Evolutionary conservation across 2,888 invertebrate species (phyloP), one percentile per base, ranked within the genome.

Genomic region (Epsilonema sp.): DNA sequence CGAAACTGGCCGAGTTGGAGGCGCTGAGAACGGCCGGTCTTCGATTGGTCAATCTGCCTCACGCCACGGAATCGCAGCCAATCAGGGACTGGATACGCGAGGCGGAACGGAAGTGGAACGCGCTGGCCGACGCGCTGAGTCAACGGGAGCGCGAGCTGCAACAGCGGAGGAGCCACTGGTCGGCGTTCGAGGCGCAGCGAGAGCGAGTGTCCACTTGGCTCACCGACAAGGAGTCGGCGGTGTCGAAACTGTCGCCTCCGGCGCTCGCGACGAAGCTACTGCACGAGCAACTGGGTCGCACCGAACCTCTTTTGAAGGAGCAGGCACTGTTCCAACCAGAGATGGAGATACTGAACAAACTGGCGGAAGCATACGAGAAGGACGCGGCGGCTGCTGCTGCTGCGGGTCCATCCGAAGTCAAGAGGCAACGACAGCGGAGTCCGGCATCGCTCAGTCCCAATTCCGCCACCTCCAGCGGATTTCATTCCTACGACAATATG

Each of bases 91-190:
- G n/a, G n/a, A n/a, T n/a, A n/a, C n/a, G n/a, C n/a, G n/a, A n/a
- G n/a, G n/a, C n/a, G 53, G 87, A 90, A 68, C 78, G 77, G 54
- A 80, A 79, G 60, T 90, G 89, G 89, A 78, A 80, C 44, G 85
- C 86, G 61, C 75, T 90, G 56, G 80, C 78, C 58, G 75, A 76
- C 20, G 69, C 80, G 0, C 70, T 90, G 24, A 82, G 82, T 54
- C 87, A 90, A 61, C 82, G 82, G 56, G 78, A 80, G 56, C 78
- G 80, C 59, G 71, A 86, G 24, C 80, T 81, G 36, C 80, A 79
- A 60, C 79, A 81, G 55, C 76, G 84, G 45, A 78, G 82, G 0
- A 85, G 89, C 58, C 84, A 87, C 55, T 75, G 82, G 52, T 76
- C 75, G 58, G 81, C 83, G 24, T 90, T 87, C 62, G 87, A 90